Base-by-base conservation (phyloP, 2,797 vertebrate genomes). In the Sebastes jordani region DNA sequence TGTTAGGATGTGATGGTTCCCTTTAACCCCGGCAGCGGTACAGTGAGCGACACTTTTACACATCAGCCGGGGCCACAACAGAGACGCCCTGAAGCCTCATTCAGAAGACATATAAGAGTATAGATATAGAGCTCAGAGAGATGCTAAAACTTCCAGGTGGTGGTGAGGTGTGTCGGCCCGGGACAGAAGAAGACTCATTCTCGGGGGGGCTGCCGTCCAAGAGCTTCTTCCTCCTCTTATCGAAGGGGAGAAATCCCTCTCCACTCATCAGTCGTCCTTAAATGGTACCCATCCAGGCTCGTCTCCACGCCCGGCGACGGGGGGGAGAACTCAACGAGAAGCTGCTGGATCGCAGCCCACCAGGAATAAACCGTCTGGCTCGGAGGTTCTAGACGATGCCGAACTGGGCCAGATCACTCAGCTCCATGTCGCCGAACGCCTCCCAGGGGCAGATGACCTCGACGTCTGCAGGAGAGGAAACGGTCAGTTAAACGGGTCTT, bases 381-480 rank as follows among this genome's bases (percentile, higher is more conserved):
- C 16, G 1, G 0, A 30, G 62, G 27, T 36, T 67, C 74, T 88
- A 94, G 2, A 91, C 85, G 4, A 91, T 79, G 70, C 91, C 92
- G 54, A 93, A 88, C 88, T 93, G 91, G 23, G 93, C 84, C 80
- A 93, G 81, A 6, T 94, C 91, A 0, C 77, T 91, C 86, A 93
- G 85, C 80, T 93, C 93, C 75, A 92, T 78, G 78, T 93, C 93
- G 2, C 85, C 92, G 20, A 92, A 93, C 6, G 86, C 86, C 84
- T 93, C 91, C 93, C 93, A 94, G 30, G 92, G 91, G 60, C 93
- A 94, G 72, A 93, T 4, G 3, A 93, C 82, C 1, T 66, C 88
- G 0, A 67, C 59, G 3, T 84, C 91, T 93, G 71, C 61, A 66
- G 46, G 66, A 77, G 3, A 82, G 22, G n/a, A 70, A 20, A 7